Percentiles rank a stretch among this genome's conserved stretches.
phyloP scores from a whole-genome alignment of 1,140 invertebrate genomes.

The Penaeus indicus region DNA sequence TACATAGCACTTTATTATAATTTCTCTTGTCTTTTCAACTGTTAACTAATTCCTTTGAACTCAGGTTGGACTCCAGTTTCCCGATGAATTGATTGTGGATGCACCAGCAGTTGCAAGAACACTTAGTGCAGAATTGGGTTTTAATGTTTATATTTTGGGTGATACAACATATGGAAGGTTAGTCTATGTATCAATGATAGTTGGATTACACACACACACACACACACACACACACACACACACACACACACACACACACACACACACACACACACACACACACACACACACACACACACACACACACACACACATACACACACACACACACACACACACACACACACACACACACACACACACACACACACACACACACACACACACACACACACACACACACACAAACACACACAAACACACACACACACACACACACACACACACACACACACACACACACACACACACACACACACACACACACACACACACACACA shows the following conservation, averaged over 20 bases:
- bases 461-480: neutral
- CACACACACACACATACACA: too few relatives aligned
- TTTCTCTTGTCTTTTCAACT: neutral
- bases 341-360: too few relatives aligned
- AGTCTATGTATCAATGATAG: slow-evolving; percentile 64
- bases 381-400: too few relatives aligned
- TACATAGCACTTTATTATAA: too few relatives aligned
- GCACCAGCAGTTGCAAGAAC: slow-evolving; percentile 78
- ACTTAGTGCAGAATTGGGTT: slow-evolving; percentile 75
- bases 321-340: too few relatives aligned
- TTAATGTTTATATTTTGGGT: slow-evolving; percentile 86
- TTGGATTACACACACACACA: neutral
- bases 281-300: neutral
- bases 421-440: slow-evolving; percentile 32
- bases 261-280: neutral
- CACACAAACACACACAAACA: too few relatives aligned
- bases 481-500: neutral
- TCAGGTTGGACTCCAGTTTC: slow-evolving; percentile 92
- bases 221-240: slow-evolving; percentile 28
- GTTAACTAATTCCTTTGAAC: slow-evolving; percentile 14
- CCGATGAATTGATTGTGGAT: slow-evolving; percentile 83
- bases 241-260: neutral
- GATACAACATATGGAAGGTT: slow-evolving; percentile 94
- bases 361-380: too few relatives aligned
- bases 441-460: neutral